These are phyloP conservation scores for Uropsilus gracilis DNA, from an alignment of 2,113 vertebrate genomes.

Conservation along the genomic window DNA sequence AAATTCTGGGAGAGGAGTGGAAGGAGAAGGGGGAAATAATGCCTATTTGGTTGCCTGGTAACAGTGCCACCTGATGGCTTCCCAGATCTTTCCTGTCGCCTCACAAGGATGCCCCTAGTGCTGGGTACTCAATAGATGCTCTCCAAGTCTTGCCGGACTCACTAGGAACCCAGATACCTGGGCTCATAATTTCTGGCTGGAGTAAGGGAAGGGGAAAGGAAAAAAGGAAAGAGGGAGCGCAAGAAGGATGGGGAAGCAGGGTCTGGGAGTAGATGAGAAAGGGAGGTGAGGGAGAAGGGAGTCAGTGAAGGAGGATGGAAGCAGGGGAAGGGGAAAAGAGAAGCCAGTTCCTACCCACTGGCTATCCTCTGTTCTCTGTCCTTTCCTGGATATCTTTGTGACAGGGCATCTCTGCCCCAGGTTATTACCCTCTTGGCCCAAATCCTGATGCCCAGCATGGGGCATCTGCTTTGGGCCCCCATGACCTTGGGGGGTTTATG, in stretches of 20 bases:
- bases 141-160: background rate
- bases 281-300: background rate
- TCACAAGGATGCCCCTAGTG: background rate
- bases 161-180: background rate
- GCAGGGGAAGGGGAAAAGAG: too few species aligned
- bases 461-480: background rate
- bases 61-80: background rate
- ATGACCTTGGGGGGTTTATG: background rate
- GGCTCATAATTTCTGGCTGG: background rate
- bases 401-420: background rate
- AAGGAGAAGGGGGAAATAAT: background rate
- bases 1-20: background rate
- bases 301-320: background rate
- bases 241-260: background rate
- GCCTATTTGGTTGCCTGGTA: conserved; percentile 8
- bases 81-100: background rate
- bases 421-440: background rate
- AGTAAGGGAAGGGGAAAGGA: background rate
- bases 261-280: background rate
- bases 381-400: background rate
- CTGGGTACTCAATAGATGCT: background rate
- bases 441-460: background rate
- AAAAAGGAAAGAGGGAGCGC: background rate
- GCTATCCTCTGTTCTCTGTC: background rate
- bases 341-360: background rate